A percentile compares a stretch with the other conserved stretches of the same genome.
Evolutionary conservation across 2,888 invertebrate genomes (phyloP).

Genomic region (Netelia inedita): DNA sequence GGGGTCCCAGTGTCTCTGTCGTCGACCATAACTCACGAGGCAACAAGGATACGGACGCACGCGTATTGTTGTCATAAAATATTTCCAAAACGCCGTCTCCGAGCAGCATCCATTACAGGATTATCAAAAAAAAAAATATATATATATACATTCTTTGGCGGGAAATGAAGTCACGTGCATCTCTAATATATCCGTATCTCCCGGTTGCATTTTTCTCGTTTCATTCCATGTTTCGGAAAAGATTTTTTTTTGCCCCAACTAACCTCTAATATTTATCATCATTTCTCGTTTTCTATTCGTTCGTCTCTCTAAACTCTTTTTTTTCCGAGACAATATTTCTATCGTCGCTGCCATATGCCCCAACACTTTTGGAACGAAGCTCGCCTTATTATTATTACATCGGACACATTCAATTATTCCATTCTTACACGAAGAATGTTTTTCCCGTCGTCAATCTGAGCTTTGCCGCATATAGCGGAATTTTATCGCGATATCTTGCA

Average conservation of each 20-base stretch:
- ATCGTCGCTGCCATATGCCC: slow-evolving; percentile 27
- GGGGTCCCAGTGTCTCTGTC: slow-evolving; percentile 68
- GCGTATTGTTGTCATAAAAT: slow-evolving; percentile 75
- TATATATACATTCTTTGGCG: slow-evolving; percentile 22
- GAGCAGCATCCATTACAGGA: background rate
- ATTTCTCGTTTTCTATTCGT: background rate
- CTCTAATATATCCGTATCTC: background rate
- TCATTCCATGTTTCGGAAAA: background rate
- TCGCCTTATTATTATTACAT: background rate
- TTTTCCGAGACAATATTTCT: background rate
- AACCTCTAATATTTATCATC: slow-evolving; percentile 42
- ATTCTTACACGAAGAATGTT: background rate
- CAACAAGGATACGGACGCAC: slow-evolving; percentile 74
- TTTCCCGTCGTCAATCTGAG: slow-evolving; percentile 1
- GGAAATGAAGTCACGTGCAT: slow-evolving; percentile 53
- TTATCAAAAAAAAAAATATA: background rate
- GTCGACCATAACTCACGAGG: slow-evolving; percentile 64
- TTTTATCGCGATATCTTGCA: too few species aligned
- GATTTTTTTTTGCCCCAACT: slow-evolving; percentile 28
- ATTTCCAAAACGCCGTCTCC: slow-evolving; percentile 23
- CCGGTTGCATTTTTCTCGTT: background rate
- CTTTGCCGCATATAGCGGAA: too few species aligned
- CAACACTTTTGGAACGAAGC: slow-evolving; percentile 39
- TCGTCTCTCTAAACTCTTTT: background rate
- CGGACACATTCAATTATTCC: background rate